phyloP scores from a whole-genome alignment of 2,888 invertebrate species.

The Cantharis rufa region DNA sequence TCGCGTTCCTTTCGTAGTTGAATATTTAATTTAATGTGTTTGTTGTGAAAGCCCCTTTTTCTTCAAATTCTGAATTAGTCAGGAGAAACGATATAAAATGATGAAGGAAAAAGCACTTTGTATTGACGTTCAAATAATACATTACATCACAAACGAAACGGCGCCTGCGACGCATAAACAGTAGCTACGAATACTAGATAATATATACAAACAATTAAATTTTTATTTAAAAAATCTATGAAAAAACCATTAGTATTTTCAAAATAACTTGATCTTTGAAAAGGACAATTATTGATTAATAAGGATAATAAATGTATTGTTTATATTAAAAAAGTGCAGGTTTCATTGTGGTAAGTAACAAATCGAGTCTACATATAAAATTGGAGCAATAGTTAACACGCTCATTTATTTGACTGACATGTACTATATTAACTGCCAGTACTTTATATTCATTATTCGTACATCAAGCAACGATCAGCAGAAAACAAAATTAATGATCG shows the following conservation, averaged over 20 bases:
- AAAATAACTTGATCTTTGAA: too few relatives aligned
- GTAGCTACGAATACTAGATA: not conserved
- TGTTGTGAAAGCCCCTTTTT: slow-evolving; percentile 3
- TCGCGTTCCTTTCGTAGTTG: not conserved
- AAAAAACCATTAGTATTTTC: too few relatives aligned
- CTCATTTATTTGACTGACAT: slow-evolving; percentile 25
- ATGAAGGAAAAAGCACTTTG: slow-evolving; percentile 10
- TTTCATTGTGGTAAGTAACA: slow-evolving; percentile 2
- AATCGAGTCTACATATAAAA: slow-evolving; percentile 10
- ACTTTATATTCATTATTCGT: slow-evolving; percentile 31
- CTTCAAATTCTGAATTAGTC: slow-evolving; percentile 5
- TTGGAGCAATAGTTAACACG: slow-evolving; percentile 17
- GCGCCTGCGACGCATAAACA: slow-evolving; percentile 6
- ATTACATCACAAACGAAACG: not conserved
- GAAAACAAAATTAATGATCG: slow-evolving; percentile 31
- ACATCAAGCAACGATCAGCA: slow-evolving; percentile 27
- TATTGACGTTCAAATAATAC: slow-evolving; percentile 7
- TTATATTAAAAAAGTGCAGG: not conserved
- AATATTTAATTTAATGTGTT: slow-evolving; percentile 9
- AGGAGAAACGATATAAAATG: slow-evolving; percentile 8
- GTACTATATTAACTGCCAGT: slow-evolving; percentile 22
- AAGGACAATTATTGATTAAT: too few relatives aligned
- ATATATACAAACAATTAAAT: not conserved
- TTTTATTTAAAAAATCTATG: not conserved
- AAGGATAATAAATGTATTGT: not conserved